These are phyloP conservation scores for Eurois occulta DNA, from an alignment of 2,888 invertebrate genomes.

Conservation along the genomic window DNA sequence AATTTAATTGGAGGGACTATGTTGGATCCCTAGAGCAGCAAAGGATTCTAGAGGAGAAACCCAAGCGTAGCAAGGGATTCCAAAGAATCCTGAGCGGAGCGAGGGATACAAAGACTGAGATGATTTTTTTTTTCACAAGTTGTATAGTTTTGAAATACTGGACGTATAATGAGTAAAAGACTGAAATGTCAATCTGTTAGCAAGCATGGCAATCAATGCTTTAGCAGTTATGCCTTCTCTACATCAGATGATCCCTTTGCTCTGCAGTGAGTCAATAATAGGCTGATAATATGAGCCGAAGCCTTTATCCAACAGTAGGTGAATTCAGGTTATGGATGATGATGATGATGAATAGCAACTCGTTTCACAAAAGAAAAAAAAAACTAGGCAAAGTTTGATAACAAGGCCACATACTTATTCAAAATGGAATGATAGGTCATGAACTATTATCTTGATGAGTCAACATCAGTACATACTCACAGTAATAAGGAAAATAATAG, in stretches of 20 bases:
- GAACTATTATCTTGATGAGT: background rate
- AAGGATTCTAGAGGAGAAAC: too few relatives aligned
- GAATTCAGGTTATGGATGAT: background rate
- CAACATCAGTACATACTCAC: background rate
- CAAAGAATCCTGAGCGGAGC: too few relatives aligned
- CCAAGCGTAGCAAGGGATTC: too few relatives aligned
- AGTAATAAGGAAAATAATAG: conserved; percentile 1
- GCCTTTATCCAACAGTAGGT: background rate
- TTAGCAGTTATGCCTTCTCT: background rate
- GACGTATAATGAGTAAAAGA: too few relatives aligned
- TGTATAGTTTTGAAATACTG: too few relatives aligned
- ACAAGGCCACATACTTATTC: background rate
- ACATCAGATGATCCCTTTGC: background rate
- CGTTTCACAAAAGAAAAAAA: background rate
- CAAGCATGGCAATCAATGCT: background rate
- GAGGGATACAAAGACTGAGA: too few relatives aligned
- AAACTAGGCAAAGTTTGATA: background rate
- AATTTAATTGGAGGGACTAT: too few relatives aligned
- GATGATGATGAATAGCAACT: background rate
- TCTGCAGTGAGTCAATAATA: background rate
- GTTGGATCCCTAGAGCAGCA: too few relatives aligned
- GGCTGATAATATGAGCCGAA: background rate
- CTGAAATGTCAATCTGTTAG: background rate
- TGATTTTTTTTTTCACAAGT: too few relatives aligned
- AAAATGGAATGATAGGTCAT: background rate